Evolutionary conservation across 2,113 vertebrate species (phyloP).

Genomic region (Ceyx melanurus): DNA sequence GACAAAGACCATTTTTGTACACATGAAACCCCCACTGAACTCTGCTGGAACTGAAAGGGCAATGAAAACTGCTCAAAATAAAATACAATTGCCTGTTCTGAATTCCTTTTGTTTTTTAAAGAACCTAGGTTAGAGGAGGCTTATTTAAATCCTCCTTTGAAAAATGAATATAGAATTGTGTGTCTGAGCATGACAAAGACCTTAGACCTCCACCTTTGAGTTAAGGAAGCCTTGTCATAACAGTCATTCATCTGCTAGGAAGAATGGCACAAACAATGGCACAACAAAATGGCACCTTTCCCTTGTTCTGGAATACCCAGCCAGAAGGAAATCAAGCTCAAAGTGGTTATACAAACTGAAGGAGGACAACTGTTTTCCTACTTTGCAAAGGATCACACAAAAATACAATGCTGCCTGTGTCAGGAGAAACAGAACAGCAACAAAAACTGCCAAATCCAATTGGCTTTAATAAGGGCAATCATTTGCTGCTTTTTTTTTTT

Average conservation of each 20-base stretch:
- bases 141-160: conserved; percentile 3
- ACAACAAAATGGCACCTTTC: background rate
- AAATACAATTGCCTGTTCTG: background rate
- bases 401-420: background rate
- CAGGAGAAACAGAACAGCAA: background rate
- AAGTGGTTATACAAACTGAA: background rate
- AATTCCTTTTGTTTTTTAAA: background rate
- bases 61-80: background rate
- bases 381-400: background rate
- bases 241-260: background rate
- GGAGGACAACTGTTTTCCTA: background rate
- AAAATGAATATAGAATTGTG: background rate
- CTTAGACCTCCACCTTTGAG: background rate
- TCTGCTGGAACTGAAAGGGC: background rate
- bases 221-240: background rate
- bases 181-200: background rate
- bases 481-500: background rate
- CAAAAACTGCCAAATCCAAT: background rate
- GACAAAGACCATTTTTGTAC: background rate
- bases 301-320: background rate
- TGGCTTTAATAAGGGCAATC: background rate
- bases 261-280: background rate
- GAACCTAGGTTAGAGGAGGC: background rate
- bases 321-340: background rate
- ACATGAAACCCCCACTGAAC: background rate